phyloP scores from a whole-genome alignment of 2,113 vertebrate species.

The Desmodus rotundus region DNA sequence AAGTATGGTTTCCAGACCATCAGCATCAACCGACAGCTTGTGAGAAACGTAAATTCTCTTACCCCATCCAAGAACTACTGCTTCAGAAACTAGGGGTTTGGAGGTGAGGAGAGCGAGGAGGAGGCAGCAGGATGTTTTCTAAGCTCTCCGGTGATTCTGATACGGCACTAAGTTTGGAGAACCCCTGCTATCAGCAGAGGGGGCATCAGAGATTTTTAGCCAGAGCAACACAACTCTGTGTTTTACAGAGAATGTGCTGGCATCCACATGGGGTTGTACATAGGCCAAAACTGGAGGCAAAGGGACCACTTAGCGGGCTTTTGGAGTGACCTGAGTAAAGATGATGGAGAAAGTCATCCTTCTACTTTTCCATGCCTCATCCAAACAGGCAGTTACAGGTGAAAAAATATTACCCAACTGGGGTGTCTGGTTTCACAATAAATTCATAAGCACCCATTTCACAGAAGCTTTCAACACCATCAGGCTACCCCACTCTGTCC shows the following conservation, averaged over 20 bases:
- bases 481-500: no score
- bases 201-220: background rate
- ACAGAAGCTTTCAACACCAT: background rate
- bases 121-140: background rate
- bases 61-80: background rate
- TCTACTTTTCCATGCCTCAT: background rate
- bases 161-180: background rate
- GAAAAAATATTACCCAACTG: background rate
- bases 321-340: background rate
- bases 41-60: background rate
- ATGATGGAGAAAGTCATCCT: background rate
- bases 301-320: background rate
- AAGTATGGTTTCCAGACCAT: background rate
- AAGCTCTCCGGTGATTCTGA: background rate
- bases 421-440: background rate
- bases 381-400: background rate
- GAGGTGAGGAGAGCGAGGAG: background rate
- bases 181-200: background rate
- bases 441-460: background rate
- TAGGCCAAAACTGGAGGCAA: background rate
- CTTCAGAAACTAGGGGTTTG: background rate
- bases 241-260: background rate
- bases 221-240: background rate
- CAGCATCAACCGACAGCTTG: background rate
- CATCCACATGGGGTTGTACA: background rate